Percentiles rank a stretch among this genome's conserved stretches.
phyloP scores from a whole-genome alignment of 1,140 invertebrate genomes.

The Drosophila triauraria region DNA sequence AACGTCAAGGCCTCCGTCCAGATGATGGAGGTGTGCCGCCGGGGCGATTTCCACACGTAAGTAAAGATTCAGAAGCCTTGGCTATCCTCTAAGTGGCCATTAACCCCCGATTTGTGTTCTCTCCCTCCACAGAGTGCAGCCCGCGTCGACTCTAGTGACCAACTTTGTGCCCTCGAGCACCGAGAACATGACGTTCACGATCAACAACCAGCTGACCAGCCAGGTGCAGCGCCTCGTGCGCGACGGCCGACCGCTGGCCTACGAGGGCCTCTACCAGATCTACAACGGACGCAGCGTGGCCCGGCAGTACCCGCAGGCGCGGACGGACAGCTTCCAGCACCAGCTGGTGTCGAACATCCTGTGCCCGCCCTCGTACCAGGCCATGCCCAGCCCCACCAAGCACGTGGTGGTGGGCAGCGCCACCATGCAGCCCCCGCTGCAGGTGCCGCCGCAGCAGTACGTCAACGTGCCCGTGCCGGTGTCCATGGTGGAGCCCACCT shows the following conservation, averaged over 20 bases:
- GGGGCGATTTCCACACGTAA: constrained; percentile 88
- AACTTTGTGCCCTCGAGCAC: constrained; percentile 92
- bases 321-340: constrained; percentile 92
- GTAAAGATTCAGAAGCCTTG: constrained; percentile 56
- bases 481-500: constrained; percentile 92
- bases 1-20: constrained; percentile 97
- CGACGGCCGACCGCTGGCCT: constrained; percentile 87
- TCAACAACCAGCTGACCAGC: constrained; percentile 92
- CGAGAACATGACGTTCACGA: constrained; percentile 94
- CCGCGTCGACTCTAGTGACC: constrained; percentile 88
- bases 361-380: constrained; percentile 95
- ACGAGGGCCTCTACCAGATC: constrained; percentile 93
- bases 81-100: not conserved
- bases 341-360: constrained; percentile 96
- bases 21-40: constrained; percentile 96
- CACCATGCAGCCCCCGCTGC: constrained; percentile 87
- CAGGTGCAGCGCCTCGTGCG: constrained; percentile 90
- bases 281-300: constrained; percentile 92
- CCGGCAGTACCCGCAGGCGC: constrained; percentile 88
- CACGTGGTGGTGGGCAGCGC: constrained; percentile 94
- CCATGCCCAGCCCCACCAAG: constrained; percentile 92
- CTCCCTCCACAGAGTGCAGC: constrained; percentile 86
- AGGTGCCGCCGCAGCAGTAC: constrained; percentile 92
- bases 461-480: constrained; percentile 90
- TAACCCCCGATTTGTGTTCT: not conserved